Conservation (phyloP, 2,797 vertebrate genomes). For the Sphenopsis melanotis region DNA sequence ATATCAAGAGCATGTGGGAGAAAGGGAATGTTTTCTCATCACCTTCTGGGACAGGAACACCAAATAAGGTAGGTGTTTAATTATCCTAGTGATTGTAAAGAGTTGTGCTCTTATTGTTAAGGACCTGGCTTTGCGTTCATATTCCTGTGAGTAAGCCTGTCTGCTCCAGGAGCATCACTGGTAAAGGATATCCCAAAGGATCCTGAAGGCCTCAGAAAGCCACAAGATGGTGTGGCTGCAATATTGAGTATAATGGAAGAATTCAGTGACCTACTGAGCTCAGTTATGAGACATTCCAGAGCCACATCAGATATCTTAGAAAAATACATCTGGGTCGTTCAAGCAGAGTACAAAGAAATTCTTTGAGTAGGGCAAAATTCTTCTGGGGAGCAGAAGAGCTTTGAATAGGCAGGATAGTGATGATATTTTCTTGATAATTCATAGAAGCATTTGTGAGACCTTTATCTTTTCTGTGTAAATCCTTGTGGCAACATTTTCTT, state of each 20-base stretch:
- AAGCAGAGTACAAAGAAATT: constrained; percentile 10
- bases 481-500: not conserved
- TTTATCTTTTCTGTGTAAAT: not conserved
- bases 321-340: constrained; percentile 2
- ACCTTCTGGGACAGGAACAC: constrained; percentile 77
- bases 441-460: not conserved
- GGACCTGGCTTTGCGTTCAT: not conserved
- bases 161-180: not conserved
- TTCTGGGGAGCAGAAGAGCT: not conserved
- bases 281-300: constrained; percentile 38
- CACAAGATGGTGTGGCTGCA: not conserved
- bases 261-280: constrained; percentile 16
- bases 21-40: constrained; percentile 90
- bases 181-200: not conserved
- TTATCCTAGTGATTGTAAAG: not conserved
- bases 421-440: not conserved
- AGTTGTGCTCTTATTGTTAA: not conserved
- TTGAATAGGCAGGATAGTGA: not conserved
- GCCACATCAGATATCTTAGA: not conserved
- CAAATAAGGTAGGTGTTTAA: constrained; percentile 85
- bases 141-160: not conserved
- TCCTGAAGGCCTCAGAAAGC: not conserved
- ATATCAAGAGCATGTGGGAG: constrained; percentile 99
- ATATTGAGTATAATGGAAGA: not conserved
- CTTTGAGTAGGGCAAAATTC: not conserved